These are phyloP conservation scores for Ecliptopera silaceata DNA, from an alignment of 2,888 invertebrate genomes.

Conservation along the genomic window DNA sequence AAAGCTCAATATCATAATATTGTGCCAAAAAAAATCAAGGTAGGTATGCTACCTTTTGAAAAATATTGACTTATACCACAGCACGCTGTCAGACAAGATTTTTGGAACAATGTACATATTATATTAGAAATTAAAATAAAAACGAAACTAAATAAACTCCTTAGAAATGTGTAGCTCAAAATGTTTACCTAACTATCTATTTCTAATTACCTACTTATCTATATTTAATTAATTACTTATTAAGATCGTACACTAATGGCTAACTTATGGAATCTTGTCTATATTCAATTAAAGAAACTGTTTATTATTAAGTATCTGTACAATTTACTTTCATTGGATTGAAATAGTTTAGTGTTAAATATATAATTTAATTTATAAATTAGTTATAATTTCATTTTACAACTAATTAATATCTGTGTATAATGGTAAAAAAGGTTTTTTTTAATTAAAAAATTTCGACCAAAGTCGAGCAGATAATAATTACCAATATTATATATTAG, in stretches of 20 bases:
- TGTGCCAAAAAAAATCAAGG: constrained; percentile 62
- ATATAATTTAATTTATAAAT: too few relatives aligned
- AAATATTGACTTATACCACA: constrained; percentile 38
- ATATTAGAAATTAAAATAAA: constrained; percentile 56
- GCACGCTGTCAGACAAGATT: constrained; percentile 55
- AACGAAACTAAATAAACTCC: constrained; percentile 52
- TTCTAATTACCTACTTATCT: constrained; percentile 42
- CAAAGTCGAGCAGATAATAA: too few relatives aligned
- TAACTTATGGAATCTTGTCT: constrained; percentile 53
- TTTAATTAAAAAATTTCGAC: too few relatives aligned
- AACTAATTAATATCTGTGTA: too few relatives aligned
- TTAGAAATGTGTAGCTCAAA: constrained; percentile 75
- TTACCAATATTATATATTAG: too few relatives aligned
- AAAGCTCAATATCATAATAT: constrained; percentile 61
- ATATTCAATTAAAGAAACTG: constrained; percentile 48
- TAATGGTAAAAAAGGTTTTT: too few relatives aligned
- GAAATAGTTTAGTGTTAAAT: too few relatives aligned
- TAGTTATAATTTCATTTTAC: too few relatives aligned
- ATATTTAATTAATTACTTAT: constrained; percentile 3
- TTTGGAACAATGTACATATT: constrained; percentile 79
- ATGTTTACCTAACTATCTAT: constrained; percentile 54
- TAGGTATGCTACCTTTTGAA: neutral
- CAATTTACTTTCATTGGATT: too few relatives aligned
- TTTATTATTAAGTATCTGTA: too few relatives aligned
- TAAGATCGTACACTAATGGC: constrained; percentile 64